A percentile compares a stretch with the other conserved stretches of the same genome.
Conservation (phyloP, 2,888 invertebrate species). For the Himalopsyche anomala region DNA sequence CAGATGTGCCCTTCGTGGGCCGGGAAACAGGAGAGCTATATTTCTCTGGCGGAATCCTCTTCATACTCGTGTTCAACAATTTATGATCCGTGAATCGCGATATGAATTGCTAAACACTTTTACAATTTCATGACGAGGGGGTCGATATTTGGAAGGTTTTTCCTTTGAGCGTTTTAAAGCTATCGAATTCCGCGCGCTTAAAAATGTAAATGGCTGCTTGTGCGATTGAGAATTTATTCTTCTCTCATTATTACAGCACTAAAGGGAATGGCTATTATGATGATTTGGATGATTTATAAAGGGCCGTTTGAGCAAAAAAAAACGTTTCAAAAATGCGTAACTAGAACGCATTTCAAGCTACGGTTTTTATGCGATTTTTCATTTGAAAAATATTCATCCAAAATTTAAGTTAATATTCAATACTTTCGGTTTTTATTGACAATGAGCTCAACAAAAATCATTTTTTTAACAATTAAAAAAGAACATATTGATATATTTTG, state of each 20-base stretch:
- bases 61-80: constrained; percentile 50
- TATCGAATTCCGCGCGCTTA: constrained; percentile 20
- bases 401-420: no score
- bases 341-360: background rate
- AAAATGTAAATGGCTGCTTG: constrained; percentile 25
- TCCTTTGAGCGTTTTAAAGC: constrained; percentile 16
- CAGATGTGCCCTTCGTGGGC: constrained; percentile 45
- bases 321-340: background rate
- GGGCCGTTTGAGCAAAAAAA: background rate
- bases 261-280: constrained; percentile 27
- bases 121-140: constrained; percentile 57
- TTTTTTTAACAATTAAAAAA: no score
- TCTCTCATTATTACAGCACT: constrained; percentile 13
- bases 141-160: constrained; percentile 36
- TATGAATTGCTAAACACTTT: constrained; percentile 61
- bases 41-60: constrained; percentile 23
- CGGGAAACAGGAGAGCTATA: constrained; percentile 26
- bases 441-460: no score
- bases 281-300: constrained; percentile 28
- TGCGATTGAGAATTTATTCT: constrained; percentile 21
- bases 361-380: background rate
- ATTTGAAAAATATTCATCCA: no score
- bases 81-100: constrained; percentile 60
- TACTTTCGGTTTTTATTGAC: no score
- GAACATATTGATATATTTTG: no score